Conservation (phyloP, 2,797 vertebrate species). For the Allenopithecus nigroviridis region DNA sequence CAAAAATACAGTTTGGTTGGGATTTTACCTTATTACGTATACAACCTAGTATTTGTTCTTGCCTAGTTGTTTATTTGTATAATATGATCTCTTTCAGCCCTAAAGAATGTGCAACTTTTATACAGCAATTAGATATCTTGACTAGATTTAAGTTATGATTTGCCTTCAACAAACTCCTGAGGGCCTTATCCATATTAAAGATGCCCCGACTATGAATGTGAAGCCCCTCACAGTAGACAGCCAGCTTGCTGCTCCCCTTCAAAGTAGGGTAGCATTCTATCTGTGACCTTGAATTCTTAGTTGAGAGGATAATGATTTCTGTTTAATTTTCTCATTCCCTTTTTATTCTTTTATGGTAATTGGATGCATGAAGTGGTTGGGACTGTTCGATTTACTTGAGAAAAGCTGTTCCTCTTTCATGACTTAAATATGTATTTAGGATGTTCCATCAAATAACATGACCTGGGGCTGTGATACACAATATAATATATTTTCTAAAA, state of each 20-base stretch:
- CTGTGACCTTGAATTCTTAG: constrained; percentile 26
- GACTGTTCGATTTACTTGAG: constrained; percentile 75
- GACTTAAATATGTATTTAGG: constrained; percentile 72
- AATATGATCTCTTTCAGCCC: not conserved
- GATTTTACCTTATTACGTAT: constrained; percentile 59
- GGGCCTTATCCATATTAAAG: not conserved
- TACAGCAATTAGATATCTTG: not conserved
- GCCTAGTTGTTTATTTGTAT: constrained; percentile 50
- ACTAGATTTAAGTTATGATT: not conserved
- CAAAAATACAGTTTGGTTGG: constrained; percentile 49
- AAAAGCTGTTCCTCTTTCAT: constrained; percentile 68
- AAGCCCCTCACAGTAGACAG: not conserved
- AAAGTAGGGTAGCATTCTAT: not conserved
- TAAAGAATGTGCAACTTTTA: not conserved
- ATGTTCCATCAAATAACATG: constrained; percentile 45
- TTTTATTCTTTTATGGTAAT: constrained; percentile 76
- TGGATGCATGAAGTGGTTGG: constrained; percentile 62
- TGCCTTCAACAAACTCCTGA: not conserved
- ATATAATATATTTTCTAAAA: constrained; percentile 48
- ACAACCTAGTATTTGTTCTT: not conserved
- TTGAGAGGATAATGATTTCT: constrained; percentile 49
- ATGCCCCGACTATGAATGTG: fast-evolving
- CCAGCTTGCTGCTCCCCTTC: not conserved
- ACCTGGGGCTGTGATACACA: constrained; percentile 13
- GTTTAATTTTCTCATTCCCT: constrained; percentile 77